A percentile compares a stretch with the other conserved stretches of the same genome.
Conservation (phyloP, 2,113 vertebrate species). For the Ifrita kowaldi region DNA sequence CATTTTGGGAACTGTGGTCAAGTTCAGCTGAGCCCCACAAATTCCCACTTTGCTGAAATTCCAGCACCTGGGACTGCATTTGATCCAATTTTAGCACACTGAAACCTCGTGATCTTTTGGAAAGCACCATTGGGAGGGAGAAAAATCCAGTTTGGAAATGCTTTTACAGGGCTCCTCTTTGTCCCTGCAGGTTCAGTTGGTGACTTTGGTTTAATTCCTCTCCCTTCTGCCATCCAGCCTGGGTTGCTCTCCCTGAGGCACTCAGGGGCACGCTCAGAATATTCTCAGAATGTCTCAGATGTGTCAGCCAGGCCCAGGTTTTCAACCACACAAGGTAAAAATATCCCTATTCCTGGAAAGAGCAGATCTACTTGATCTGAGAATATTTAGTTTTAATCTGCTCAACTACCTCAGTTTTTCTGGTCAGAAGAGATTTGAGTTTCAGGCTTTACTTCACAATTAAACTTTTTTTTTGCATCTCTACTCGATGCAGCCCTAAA, state of each 20-base stretch:
- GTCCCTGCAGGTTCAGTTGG: not conserved
- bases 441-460: not conserved
- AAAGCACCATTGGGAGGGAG: not conserved
- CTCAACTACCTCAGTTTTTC: not conserved
- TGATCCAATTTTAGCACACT: not conserved
- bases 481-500: fast-evolving
- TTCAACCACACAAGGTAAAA: not conserved
- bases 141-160: not conserved
- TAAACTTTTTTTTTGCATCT: not conserved
- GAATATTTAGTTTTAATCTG: not conserved
- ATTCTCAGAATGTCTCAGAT: not conserved
- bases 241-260: not conserved
- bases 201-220: not conserved
- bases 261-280: not conserved
- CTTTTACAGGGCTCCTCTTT: not conserved
- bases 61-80: not conserved
- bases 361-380: not conserved
- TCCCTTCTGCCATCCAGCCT: not conserved
- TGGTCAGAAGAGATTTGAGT: not conserved
- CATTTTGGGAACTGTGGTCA: not conserved
- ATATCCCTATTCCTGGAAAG: not conserved
- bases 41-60: not conserved
- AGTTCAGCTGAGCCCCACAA: not conserved
- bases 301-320: not conserved
- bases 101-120: not conserved